Conservation (phyloP, 2,888 invertebrate species). For the Lepidocyrtoides sp. region DNA sequence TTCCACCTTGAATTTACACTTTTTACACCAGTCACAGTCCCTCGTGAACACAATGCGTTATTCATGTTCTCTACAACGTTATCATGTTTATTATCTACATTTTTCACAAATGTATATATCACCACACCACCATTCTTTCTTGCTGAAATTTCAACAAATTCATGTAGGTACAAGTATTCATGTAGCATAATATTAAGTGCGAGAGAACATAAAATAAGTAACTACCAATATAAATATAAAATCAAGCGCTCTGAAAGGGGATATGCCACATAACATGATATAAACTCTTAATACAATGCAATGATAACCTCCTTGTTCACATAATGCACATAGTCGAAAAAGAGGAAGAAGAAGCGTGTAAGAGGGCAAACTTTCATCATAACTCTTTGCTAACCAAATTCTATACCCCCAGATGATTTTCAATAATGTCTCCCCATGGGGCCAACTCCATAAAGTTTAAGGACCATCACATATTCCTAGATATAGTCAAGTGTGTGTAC, state of each 20-base stretch:
- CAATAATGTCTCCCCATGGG: conserved; percentile 83
- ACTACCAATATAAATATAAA: not conserved
- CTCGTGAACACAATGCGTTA: conserved; percentile 2
- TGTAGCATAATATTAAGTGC: not conserved
- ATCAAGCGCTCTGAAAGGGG: not conserved
- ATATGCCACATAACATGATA: too few species aligned
- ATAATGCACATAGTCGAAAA: not conserved
- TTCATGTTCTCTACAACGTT: not conserved
- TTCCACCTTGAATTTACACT: conserved; percentile 31
- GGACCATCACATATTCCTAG: conserved; percentile 73
- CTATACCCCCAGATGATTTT: conserved; percentile 82
- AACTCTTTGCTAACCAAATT: conserved; percentile 78
- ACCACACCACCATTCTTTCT: not conserved
- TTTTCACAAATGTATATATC: not conserved
- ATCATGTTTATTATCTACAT: not conserved
- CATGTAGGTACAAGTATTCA: not conserved
- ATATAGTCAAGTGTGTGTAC: not conserved
- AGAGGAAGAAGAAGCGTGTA: conserved; percentile 59
- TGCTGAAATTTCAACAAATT: not conserved
- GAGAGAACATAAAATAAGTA: not conserved
- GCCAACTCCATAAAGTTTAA: conserved; percentile 83
- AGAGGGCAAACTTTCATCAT: conserved; percentile 75
- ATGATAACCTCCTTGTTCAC: not conserved
- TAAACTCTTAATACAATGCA: not conserved
- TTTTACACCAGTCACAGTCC: not conserved